These are phyloP conservation scores for Drosophila antonietae DNA, from an alignment of 2,888 invertebrate genomes.

Conservation along the genomic window DNA sequence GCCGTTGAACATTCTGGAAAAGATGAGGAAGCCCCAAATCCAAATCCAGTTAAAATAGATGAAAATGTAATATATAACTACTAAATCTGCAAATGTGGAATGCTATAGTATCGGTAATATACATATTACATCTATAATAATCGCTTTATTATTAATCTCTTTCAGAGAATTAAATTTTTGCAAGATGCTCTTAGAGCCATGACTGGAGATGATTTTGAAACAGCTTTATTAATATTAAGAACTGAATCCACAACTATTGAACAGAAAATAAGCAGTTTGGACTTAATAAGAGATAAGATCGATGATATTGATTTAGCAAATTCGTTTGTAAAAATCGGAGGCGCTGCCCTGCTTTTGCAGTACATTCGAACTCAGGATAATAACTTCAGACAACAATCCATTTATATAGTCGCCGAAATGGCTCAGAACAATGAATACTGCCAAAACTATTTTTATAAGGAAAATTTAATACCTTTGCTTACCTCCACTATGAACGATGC, in stretches of 20 bases:
- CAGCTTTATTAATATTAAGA: conserved; percentile 50
- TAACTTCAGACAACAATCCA: conserved; percentile 87
- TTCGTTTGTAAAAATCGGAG: conserved; percentile 64
- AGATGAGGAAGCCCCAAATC: conserved; percentile 12
- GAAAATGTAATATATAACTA: conserved; percentile 13
- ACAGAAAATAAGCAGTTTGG: conserved; percentile 50
- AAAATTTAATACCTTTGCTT: conserved; percentile 88
- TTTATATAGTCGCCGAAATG: conserved; percentile 90
- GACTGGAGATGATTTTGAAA: conserved; percentile 53
- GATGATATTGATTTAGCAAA: conserved; percentile 68
- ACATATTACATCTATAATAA: neutral
- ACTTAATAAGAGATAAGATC: conserved; percentile 58
- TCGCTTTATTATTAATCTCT: neutral
- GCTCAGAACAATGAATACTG: conserved; percentile 95
- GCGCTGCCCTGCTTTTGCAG: conserved; percentile 39
- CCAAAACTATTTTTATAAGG: conserved; percentile 89
- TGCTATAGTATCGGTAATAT: neutral
- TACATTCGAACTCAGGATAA: conserved; percentile 82
- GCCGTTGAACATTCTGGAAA: conserved; percentile 50
- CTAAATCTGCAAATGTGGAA: neutral
- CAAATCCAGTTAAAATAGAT: conserved; percentile 3
- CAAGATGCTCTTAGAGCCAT: conserved; percentile 56
- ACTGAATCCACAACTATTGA: conserved; percentile 29
- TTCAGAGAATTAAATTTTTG: conserved; percentile 43
- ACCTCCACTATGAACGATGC: conserved; percentile 51